Evolutionary conservation across 2,113 vertebrate species (phyloP), one percentile per base, ranked within the genome.

Genomic region (Carollia perspicillata): DNA sequence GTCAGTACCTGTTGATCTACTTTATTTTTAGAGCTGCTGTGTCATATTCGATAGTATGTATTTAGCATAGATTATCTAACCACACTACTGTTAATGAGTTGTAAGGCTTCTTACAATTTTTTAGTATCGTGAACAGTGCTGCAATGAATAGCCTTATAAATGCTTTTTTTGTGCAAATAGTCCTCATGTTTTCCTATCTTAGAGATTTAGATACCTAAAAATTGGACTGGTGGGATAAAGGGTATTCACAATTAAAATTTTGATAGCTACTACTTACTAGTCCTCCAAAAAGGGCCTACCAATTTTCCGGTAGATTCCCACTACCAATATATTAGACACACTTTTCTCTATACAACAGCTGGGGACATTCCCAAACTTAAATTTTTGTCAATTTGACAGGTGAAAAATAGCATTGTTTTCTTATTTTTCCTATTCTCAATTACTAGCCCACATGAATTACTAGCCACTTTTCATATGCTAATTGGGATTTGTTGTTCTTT

Each of bases 401-500:
- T 91, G 37, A 84, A 96, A 92, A 96, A 74, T 72, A 68, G 44
- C 87, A 81, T 40, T 74, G 35, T 72, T 80, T 35, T 85, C 71
- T 93, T 72, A 80, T 75, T 93, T 94, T 93, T 60, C 66, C 89
- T 71, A 71, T 80, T 3, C 33, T 88, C 44, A 47, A n/a, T 91
- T 55, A 81, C 66, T 88, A 80, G 83, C 28, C 10, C 30, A 60
- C 28, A 40, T 68, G 47, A 44, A n/a, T 93, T 68, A 69, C 55
- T 79, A 69, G 85, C 22, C 3, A 42, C 68, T 89, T 95, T 95
- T 97, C 78, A 81, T 89, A 71, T 95, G 83, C 71, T 95, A 91
- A 93, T 90, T 35, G 26, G 16, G 11, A 47, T 90, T 65, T 37
- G 3, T 79, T 71, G n/a, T 72, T 90, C 26, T 69, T 89, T 81